These are phyloP conservation scores for Campodea augens DNA, from an alignment of 1,140 invertebrate genomes.

Conservation along the genomic window DNA sequence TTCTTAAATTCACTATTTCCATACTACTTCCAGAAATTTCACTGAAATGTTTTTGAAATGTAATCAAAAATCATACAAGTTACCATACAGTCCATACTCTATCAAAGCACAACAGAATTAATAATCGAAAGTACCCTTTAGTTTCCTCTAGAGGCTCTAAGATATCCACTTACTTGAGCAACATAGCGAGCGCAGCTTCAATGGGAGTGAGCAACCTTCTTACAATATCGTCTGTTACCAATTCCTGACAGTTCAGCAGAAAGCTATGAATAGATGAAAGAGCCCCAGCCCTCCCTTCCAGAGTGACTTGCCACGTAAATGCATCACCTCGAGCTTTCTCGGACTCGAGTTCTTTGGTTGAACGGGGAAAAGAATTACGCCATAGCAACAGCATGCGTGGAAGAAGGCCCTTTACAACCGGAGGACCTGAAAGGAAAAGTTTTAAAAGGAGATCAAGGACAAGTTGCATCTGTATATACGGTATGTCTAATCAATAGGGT, in stretches of 20 bases:
- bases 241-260: constrained; percentile 68
- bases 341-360: constrained; percentile 85
- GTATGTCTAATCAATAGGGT: no score
- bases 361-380: constrained; percentile 94
- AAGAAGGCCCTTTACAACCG: constrained; percentile 70
- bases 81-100: no score
- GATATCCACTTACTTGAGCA: constrained; percentile 55
- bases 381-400: constrained; percentile 87
- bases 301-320: constrained; percentile 94
- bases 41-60: no score
- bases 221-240: constrained; percentile 79
- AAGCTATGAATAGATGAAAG: constrained; percentile 89
- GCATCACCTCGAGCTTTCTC: constrained; percentile 94
- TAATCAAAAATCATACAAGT: no score
- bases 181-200: constrained; percentile 82
- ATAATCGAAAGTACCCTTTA: background rate
- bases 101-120: no score
- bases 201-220: constrained; percentile 71
- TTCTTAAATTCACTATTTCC: no score
- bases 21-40: no score
- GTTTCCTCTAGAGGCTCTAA: background rate
- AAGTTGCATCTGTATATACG: no score
- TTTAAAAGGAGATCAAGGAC: constrained; percentile 7
- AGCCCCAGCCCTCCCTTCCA: constrained; percentile 90
- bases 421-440: constrained; percentile 37